Conservation (phyloP, 2,888 invertebrate genomes). For the Heteropelma amictum region DNA sequence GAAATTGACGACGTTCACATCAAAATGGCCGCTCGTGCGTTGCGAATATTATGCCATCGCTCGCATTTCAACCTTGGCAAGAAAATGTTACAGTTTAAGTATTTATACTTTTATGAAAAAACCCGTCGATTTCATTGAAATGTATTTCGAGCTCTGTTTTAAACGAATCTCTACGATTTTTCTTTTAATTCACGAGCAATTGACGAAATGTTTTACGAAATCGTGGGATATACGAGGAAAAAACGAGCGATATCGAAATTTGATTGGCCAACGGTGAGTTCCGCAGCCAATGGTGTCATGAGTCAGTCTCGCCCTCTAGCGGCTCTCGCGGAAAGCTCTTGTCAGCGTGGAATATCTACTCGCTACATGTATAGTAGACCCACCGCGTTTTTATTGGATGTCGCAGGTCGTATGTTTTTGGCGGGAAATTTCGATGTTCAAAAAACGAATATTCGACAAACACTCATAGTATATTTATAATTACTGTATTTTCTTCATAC, state of each 20-base stretch:
- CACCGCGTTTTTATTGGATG: neutral
- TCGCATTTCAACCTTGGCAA: neutral
- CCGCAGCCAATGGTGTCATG: constrained; percentile 14
- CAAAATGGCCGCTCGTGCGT: constrained; percentile 60
- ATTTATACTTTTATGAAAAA: neutral
- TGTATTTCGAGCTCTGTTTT: no score
- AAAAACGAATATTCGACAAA: neutral
- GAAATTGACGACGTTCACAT: constrained; percentile 59
- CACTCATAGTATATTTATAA: neutral
- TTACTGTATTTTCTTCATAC: constrained; percentile 5
- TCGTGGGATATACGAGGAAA: neutral
- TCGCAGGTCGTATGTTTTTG: neutral
- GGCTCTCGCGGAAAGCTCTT: neutral
- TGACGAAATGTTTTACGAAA: neutral
- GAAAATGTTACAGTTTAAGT: neutral
- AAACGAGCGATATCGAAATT: neutral
- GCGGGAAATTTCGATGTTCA: constrained; percentile 10
- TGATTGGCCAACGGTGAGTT: constrained; percentile 30
- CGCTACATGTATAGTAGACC: no score
- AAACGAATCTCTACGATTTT: no score
- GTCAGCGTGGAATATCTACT: no score
- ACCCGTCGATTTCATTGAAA: neutral
- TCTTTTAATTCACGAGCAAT: neutral
- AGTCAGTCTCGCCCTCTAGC: neutral
- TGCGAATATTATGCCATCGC: neutral